Evolutionary conservation across 2,797 vertebrate species (phyloP).

Genomic region (Crenuchus spilurus): DNA sequence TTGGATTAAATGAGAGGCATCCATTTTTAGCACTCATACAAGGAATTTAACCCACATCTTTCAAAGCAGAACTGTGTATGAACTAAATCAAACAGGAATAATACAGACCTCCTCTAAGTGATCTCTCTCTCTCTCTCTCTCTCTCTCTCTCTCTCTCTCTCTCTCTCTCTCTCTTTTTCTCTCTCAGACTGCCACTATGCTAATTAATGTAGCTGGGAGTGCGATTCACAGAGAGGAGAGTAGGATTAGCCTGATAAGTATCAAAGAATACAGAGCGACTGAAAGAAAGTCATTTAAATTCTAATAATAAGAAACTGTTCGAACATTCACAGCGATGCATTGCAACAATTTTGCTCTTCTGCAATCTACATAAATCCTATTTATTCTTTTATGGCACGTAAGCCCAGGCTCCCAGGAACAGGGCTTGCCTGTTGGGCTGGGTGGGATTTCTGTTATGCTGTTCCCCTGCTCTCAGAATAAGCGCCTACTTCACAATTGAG

Average conservation of each 20-base stretch:
- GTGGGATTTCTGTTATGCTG: conserved; percentile 45
- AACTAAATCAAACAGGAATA: conserved; percentile 25
- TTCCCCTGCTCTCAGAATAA: conserved; percentile 5
- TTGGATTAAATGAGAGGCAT: conserved; percentile 24
- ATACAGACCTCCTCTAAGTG: conserved; percentile 5
- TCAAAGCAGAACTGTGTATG: conserved; percentile 19
- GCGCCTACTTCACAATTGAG: not conserved
- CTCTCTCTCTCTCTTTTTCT: conserved; percentile 66
- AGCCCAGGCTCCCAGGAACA: conserved; percentile 76
- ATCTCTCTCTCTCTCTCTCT: conserved; percentile 45
- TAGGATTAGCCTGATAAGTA: conserved; percentile 84
- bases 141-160: conserved; percentile 64
- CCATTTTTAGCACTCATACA: conserved; percentile 16
- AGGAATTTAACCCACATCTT: conserved; percentile 10
- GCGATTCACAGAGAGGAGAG: conserved; percentile 76
- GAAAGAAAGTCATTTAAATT: conserved; percentile 84
- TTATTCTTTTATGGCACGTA: conserved; percentile 80
- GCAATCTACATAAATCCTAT: conserved; percentile 83
- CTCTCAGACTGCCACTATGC: conserved; percentile 79
- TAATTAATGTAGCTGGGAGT: conserved; percentile 84
- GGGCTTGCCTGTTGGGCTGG: conserved; percentile 75
- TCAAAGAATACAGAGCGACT: conserved; percentile 80
- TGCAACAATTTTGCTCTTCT: conserved; percentile 76
- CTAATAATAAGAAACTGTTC: conserved; percentile 84
- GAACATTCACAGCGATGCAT: conserved; percentile 79